phyloP scores from a whole-genome alignment of 2,113 vertebrate genomes.

The Otis tarda region DNA sequence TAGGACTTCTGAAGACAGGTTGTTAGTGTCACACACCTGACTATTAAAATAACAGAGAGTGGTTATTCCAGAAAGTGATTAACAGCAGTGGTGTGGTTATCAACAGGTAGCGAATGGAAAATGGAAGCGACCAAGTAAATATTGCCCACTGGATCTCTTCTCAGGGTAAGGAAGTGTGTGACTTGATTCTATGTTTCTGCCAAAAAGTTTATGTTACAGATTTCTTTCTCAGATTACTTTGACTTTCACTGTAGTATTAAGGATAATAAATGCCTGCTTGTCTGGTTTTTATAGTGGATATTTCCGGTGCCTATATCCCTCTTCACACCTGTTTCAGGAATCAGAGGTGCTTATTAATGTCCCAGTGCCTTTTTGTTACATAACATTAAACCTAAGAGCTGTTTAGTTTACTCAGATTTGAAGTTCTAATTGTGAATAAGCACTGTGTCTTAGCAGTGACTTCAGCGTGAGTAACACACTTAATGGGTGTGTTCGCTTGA shows the following conservation, averaged over 20 bases:
- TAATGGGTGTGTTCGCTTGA: not conserved
- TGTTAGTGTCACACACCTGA: not conserved
- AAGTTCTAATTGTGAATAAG: not conserved
- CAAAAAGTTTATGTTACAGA: not conserved
- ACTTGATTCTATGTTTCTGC: not conserved
- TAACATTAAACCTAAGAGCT: not conserved
- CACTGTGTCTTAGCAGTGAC: not conserved
- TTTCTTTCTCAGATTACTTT: not conserved
- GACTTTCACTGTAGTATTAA: not conserved
- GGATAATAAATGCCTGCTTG: not conserved
- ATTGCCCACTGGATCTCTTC: constrained; percentile 96
- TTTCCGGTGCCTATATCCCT: not conserved
- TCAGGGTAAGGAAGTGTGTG: constrained; percentile 86
- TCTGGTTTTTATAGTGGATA: not conserved
- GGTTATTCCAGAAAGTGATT: not conserved
- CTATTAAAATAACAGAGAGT: not conserved
- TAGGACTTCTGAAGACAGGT: not conserved
- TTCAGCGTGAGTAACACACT: not conserved
- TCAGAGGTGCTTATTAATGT: not conserved
- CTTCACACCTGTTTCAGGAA: not conserved
- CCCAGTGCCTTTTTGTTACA: not conserved
- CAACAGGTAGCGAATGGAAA: constrained; percentile 90
- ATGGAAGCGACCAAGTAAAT: constrained; percentile 93
- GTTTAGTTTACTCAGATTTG: not conserved
- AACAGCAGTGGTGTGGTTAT: constrained; percentile 7